Evolutionary conservation across 1,140 invertebrate species (phyloP), one percentile per base, ranked within the genome.

Genomic region (Leptinotarsa lineolata): DNA sequence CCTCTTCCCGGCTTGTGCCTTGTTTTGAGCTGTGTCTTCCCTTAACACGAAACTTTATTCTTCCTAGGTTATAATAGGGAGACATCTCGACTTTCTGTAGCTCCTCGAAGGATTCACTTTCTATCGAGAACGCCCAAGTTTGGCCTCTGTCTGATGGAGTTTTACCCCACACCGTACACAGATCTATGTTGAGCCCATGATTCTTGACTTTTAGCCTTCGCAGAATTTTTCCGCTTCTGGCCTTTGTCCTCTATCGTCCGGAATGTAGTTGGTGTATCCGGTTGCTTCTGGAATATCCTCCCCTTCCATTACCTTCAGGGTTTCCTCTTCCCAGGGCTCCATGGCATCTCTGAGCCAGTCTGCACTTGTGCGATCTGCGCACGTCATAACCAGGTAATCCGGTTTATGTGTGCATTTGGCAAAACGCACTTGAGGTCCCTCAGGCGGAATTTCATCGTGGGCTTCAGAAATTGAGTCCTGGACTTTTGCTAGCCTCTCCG

Each of bases 261-360:
- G 60, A 1, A 63, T 24, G 18, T 46, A 18, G 45, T n/a, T 68
- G 45, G 39, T 68, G 39, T n/a, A 21, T 15, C 44, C 45, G 58
- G 20, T 54, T 24, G 60, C 18, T 24, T 70, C 22, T 16, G 68
- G 68, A 24, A 70, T 20, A 8, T 72, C 70, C 3, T 64, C 60
- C 20, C 59, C 70, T 4, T 72, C 70, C 44, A 72, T 11, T 18
- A 69, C 18, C 15, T 46, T 72, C 30, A 64, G 59, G 15, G 69
- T 24, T 63, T 3, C 70, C 22, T 2, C 59, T 63, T 71, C 70
- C 39, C 39, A 72, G 0, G 61, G 70, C 18, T 65, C 44, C 2
- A 45, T 54, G 24, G 44, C 20, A 4, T 72, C 70, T 45, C 67
- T 73, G n/a, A 73, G 46, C 66, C 72, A 73, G 18, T 59, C 48